These are phyloP conservation scores for Physeter macrocephalus DNA, from an alignment of 2,113 vertebrate genomes.

Conservation along the genomic window DNA sequence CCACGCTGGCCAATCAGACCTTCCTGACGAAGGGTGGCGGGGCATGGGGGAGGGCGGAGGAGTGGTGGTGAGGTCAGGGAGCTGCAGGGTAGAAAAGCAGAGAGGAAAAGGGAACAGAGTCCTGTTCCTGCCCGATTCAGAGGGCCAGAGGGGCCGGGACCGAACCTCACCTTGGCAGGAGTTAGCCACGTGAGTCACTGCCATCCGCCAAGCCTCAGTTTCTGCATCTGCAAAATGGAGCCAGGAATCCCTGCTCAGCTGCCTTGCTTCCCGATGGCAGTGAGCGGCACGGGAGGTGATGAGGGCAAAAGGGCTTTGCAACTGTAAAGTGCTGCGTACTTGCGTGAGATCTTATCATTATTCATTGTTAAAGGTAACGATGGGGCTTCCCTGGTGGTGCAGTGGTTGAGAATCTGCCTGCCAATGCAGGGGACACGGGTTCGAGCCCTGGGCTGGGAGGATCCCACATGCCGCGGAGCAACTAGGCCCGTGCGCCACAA, in stretches of 20 bases:
- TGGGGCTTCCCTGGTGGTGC: too few species aligned
- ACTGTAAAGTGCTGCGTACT: accelerated
- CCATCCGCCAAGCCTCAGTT: background rate
- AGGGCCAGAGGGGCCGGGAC: background rate
- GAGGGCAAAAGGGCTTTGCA: background rate
- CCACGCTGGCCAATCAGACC: background rate
- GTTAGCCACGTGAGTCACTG: background rate
- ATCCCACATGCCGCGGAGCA: too few species aligned
- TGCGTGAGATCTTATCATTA: accelerated
- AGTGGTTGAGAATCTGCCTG: too few species aligned
- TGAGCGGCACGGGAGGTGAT: accelerated
- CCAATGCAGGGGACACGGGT: too few species aligned
- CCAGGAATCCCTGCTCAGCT: background rate
- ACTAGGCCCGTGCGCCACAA: too few species aligned
- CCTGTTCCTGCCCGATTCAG: background rate
- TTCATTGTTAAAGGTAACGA: accelerated
- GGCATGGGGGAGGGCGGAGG: accelerated
- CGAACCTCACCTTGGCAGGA: background rate
- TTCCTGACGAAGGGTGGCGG: accelerated
- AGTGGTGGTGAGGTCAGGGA: accelerated
- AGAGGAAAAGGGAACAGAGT: accelerated
- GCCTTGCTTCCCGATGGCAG: background rate
- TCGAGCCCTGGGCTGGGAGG: too few species aligned
- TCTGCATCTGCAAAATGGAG: background rate
- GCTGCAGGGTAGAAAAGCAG: background rate